phyloP scores from a whole-genome alignment of 2,888 invertebrate species.

The Subacronicta megacephala region DNA sequence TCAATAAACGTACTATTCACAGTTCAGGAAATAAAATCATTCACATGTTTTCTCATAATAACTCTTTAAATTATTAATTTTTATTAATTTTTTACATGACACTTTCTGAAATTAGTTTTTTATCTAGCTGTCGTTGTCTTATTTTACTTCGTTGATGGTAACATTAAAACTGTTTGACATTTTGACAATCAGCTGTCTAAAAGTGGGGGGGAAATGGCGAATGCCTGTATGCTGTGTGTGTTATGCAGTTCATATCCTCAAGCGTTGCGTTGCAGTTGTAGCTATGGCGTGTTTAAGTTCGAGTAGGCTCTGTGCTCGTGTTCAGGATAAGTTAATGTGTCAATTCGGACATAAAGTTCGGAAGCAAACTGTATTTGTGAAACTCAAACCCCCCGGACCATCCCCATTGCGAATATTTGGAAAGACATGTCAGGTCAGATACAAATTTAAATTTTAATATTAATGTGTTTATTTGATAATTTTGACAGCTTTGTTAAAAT shows the following conservation, averaged over 20 bases:
- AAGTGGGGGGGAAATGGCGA: constrained; percentile 88
- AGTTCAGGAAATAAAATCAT: too few relatives aligned
- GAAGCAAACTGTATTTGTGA: constrained; percentile 92
- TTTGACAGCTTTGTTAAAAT: constrained; percentile 11
- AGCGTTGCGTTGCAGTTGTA: constrained; percentile 92
- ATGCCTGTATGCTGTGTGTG: constrained; percentile 78
- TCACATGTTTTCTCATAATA: too few relatives aligned
- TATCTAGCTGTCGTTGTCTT: too few relatives aligned
- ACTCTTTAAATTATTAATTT: too few relatives aligned
- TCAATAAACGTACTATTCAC: too few relatives aligned
- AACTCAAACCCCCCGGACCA: constrained; percentile 91
- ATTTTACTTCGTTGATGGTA: too few relatives aligned
- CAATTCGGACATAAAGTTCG: constrained; percentile 93
- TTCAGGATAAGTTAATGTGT: constrained; percentile 94
- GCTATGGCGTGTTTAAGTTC: constrained; percentile 96
- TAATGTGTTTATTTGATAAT: constrained; percentile 13
- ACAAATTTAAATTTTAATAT: constrained; percentile 34
- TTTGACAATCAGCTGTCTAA: constrained; percentile 88
- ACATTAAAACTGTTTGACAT: constrained; percentile 52
- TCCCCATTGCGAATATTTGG: constrained; percentile 88
- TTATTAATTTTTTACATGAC: too few relatives aligned
- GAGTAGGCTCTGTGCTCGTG: constrained; percentile 95
- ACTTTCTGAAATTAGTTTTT: too few relatives aligned
- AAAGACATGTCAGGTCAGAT: constrained; percentile 86
- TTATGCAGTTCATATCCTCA: constrained; percentile 88